Percentiles rank a stretch among this genome's conserved stretches.
These are phyloP conservation scores for Lutjanus erythropterus DNA, from an alignment of 2,113 vertebrate species.

Conservation along the genomic window DNA sequence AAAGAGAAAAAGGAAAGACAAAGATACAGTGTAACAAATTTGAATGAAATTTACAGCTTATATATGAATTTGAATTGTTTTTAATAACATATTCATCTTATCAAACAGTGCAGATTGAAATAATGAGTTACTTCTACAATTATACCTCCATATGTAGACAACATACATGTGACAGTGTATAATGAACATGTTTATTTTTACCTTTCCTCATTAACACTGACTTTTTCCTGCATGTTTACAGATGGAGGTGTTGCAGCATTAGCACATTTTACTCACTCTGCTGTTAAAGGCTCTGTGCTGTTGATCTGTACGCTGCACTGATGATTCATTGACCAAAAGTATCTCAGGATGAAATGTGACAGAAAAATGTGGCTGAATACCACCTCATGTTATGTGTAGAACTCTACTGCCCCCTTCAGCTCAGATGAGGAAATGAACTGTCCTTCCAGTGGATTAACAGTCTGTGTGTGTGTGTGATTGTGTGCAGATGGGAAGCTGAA, in stretches of 20 bases:
- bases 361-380: not conserved
- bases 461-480: conserved; percentile 7
- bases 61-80: too few relatives aligned
- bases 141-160: too few relatives aligned
- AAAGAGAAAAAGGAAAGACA: too few relatives aligned
- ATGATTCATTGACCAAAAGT: not conserved
- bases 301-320: not conserved
- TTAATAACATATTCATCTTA: not conserved
- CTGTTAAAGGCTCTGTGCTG: not conserved
- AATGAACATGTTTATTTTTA: not conserved
- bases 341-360: not conserved
- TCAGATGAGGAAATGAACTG: not conserved
- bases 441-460: not conserved
- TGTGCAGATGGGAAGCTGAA: conserved; percentile 95
- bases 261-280: not conserved
- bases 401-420: conserved; percentile 54
- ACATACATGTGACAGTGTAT: not conserved
- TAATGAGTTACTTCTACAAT: too few relatives aligned
- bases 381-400: not conserved
- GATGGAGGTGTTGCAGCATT: not conserved
- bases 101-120: not conserved
- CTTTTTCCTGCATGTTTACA: not conserved
- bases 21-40: too few relatives aligned
- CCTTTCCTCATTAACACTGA: not conserved
- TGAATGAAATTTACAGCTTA: too few relatives aligned